phyloP scores from a whole-genome alignment of 1,140 invertebrate genomes.

The Protaetia brevitarsis region DNA sequence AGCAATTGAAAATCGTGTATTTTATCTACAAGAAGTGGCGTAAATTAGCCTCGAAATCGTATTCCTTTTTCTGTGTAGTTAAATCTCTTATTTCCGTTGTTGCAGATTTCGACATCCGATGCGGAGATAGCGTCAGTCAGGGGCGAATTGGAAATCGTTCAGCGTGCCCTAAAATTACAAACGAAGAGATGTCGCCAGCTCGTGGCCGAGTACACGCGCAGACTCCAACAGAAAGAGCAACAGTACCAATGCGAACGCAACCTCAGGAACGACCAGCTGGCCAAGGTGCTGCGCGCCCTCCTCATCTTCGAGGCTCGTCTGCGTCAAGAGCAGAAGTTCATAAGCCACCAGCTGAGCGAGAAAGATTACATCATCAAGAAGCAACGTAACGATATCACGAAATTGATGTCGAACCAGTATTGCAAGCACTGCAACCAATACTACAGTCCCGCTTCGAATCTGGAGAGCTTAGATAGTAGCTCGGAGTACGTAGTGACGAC shows the following conservation, averaged over 20 bases:
- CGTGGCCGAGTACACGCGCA: conserved; percentile 58
- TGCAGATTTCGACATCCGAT: conserved; percentile 54
- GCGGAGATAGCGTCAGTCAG: conserved; percentile 54
- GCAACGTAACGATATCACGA: conserved; percentile 67
- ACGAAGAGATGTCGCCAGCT: conserved; percentile 57
- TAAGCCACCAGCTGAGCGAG: conserved; percentile 63
- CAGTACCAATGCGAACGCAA: conserved; percentile 58
- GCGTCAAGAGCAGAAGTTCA: conserved; percentile 70
- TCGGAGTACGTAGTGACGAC: conserved; percentile 53
- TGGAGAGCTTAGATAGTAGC: conserved; percentile 57
- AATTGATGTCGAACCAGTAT: conserved; percentile 52
- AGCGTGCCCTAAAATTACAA: conserved; percentile 62
- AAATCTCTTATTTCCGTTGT: conserved; percentile 38
- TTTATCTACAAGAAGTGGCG: background rate
- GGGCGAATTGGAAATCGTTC: conserved; percentile 59
- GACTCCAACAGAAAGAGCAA: conserved; percentile 59
- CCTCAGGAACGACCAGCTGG: conserved; percentile 64
- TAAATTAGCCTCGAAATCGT: background rate
- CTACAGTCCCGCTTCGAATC: conserved; percentile 54
- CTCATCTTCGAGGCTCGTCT: conserved; percentile 68
- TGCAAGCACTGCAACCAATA: conserved; percentile 59
- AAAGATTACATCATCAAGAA: conserved; percentile 68
- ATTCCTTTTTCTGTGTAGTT: background rate
- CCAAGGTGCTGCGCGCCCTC: conserved; percentile 64
- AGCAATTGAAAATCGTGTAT: no score